Base-by-base conservation (phyloP, 2,797 vertebrate species). In the Neopelma chrysocephalum region DNA sequence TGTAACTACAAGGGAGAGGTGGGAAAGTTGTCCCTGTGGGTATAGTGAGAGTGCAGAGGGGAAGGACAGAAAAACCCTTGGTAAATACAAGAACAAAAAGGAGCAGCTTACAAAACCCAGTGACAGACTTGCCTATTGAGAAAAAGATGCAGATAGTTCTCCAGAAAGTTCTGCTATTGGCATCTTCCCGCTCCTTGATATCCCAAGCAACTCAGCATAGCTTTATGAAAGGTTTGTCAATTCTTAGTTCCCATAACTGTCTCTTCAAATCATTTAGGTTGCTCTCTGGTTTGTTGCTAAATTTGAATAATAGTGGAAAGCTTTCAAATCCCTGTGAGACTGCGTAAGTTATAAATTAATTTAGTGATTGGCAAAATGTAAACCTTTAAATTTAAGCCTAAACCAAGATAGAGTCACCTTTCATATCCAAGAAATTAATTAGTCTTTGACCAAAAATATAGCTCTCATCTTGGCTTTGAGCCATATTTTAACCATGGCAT, bases 11-110 rank as follows among this genome's bases (percentile, higher is more conserved):
- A n/a, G 32, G 20, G 11, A 14, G 7, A n/a, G 15, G 5, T 21
- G 40, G 31, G 32, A 34, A 66, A 65, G 18, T 11, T 42, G 21
- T 53, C 34, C 45, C 29, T 79, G 45, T 38, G 64, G 14, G 10
- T 15, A 50, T 14, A 54, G 22, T 0, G 4, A 53, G 3, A 0
- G 0, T 15, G 54, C 31, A 65, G 27, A 66, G 42, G 5, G n/a
- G 58, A 76, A 71, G 50, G 25, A 38, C 11, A 6, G 15, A 34
- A 77, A 87, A 68, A 25, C 11, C 8, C 72, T 19, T 4, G 8
- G 18, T 51, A 76, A 68, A 34, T 3, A 34, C 1, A 65, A 38
- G 22, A 53, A 23, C 10, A 65, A 82, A 77, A 76, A 73, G 26
- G 32, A 64, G 17, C 16, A 34, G 7, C 15, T 62, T 42, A 45